phyloP scores from a whole-genome alignment of 2,888 invertebrate species.

The Eulithis prunata region DNA sequence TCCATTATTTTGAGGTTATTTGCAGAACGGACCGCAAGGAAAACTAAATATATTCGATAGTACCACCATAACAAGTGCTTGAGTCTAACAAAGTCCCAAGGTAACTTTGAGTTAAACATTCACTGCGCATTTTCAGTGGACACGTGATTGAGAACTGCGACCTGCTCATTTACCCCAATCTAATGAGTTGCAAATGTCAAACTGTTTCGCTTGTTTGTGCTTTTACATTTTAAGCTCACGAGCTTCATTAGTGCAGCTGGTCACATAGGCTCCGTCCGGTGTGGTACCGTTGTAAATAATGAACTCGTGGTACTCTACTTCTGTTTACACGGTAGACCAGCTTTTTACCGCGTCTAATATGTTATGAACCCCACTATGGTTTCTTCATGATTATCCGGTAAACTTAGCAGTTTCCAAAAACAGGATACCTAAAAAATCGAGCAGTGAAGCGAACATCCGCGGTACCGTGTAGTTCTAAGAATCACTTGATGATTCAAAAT shows the following conservation, averaged over 20 bases:
- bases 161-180: constrained; percentile 37
- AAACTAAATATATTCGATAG: too few species aligned
- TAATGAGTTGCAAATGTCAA: constrained; percentile 39
- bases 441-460: too few species aligned
- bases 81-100: constrained; percentile 25
- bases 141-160: constrained; percentile 33
- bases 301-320: constrained; percentile 14
- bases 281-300: constrained; percentile 48
- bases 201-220: constrained; percentile 23
- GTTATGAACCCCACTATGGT: not conserved
- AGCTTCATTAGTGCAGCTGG: constrained; percentile 44
- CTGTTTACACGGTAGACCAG: not conserved
- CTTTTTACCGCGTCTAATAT: constrained; percentile 5
- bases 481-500: not conserved
- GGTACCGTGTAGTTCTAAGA: not conserved
- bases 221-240: constrained; percentile 40
- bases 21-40: too few species aligned
- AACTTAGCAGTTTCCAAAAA: not conserved
- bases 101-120: constrained; percentile 20
- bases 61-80: not conserved
- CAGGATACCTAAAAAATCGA: not conserved
- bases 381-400: not conserved
- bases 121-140: constrained; percentile 16
- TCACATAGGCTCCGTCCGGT: constrained; percentile 55
- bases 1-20: too few species aligned